Percentiles rank a stretch among this genome's conserved stretches.
phyloP scores from a whole-genome alignment of 1,140 invertebrate genomes.

The Papilio xuthus region DNA sequence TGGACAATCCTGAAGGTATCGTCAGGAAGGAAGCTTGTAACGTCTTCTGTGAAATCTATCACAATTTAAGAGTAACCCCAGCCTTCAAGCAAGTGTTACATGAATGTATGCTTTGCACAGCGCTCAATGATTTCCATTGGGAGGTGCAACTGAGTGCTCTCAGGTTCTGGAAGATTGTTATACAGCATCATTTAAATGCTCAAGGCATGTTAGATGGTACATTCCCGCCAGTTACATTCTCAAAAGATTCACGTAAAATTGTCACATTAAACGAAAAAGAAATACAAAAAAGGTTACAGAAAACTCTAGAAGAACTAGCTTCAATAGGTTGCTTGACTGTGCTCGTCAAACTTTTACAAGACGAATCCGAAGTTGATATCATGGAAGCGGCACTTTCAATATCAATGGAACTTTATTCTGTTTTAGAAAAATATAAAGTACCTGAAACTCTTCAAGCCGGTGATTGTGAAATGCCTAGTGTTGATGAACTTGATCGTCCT shows the following conservation, averaged over 20 bases:
- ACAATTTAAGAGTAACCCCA: constrained; percentile 83
- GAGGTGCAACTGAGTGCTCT: constrained; percentile 88
- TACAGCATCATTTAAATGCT: constrained; percentile 84
- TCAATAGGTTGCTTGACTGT: constrained; percentile 86
- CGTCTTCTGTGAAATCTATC: constrained; percentile 85
- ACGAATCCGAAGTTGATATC: constrained; percentile 88
- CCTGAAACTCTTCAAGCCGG: constrained; percentile 58
- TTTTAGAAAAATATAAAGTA: constrained; percentile 83
- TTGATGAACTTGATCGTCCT: constrained; percentile 58
- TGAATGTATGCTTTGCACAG: constrained; percentile 84
- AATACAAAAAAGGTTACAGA: constrained; percentile 85
- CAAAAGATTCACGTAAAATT: constrained; percentile 89
- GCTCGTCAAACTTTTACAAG: constrained; percentile 84
- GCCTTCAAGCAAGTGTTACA: constrained; percentile 78
- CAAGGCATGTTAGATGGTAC: constrained; percentile 90
- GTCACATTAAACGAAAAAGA: constrained; percentile 86
- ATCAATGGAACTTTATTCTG: constrained; percentile 82
- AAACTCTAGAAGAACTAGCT: constrained; percentile 85
- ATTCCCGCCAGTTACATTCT: constrained; percentile 90
- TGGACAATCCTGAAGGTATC: constrained; percentile 88
- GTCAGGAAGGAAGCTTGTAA: constrained; percentile 87
- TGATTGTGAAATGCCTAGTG: constrained; percentile 54
- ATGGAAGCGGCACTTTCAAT: constrained; percentile 83
- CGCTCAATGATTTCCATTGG: constrained; percentile 88
- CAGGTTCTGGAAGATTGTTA: constrained; percentile 87